These are phyloP conservation scores for Parnassius glacialis DNA, from an alignment of 2,888 invertebrate genomes.

Conservation along the genomic window DNA sequence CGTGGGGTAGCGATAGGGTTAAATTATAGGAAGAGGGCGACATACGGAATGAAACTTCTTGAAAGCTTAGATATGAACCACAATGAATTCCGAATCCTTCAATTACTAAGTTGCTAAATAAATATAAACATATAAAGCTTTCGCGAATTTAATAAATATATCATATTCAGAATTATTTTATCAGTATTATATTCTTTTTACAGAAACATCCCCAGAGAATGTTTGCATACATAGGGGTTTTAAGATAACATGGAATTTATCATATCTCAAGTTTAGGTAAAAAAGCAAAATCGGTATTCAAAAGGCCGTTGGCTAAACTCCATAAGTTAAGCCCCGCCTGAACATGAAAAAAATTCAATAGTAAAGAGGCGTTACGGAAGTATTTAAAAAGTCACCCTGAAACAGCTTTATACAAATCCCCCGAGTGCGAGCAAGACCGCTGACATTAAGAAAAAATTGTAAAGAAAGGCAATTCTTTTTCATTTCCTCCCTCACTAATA, in stretches of 20 bases:
- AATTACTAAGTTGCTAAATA: too few species aligned
- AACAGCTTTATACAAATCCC: conserved; percentile 43
- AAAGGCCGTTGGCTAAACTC: conserved; percentile 68
- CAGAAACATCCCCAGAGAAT: too few species aligned
- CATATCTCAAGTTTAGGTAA: conserved; percentile 54
- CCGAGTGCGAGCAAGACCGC: conserved; percentile 64
- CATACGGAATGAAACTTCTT: conserved; percentile 3
- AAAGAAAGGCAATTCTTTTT: conserved; percentile 79
- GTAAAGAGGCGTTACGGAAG: conserved; percentile 74
- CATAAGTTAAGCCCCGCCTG: conserved; percentile 75
- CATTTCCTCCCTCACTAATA: conserved; percentile 78
- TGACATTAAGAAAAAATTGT: conserved; percentile 73
- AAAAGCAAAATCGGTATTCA: conserved; percentile 55
- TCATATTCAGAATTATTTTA: too few species aligned
- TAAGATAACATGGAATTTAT: conserved; percentile 2
- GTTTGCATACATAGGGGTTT: too few species aligned
- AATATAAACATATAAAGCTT: too few species aligned
- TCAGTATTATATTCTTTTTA: too few species aligned
- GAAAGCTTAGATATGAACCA: conserved; percentile 26
- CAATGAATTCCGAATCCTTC: not conserved
- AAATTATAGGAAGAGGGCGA: conserved; percentile 9
- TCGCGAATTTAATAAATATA: too few species aligned
- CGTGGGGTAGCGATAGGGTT: conserved; percentile 61
- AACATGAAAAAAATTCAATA: conserved; percentile 65
- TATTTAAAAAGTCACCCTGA: conserved; percentile 59